A percentile compares a stretch with the other conserved stretches of the same genome.
These are phyloP conservation scores for Acanthosepion lycidas DNA, from an alignment of 2,888 invertebrate genomes.

Conservation along the genomic window DNA sequence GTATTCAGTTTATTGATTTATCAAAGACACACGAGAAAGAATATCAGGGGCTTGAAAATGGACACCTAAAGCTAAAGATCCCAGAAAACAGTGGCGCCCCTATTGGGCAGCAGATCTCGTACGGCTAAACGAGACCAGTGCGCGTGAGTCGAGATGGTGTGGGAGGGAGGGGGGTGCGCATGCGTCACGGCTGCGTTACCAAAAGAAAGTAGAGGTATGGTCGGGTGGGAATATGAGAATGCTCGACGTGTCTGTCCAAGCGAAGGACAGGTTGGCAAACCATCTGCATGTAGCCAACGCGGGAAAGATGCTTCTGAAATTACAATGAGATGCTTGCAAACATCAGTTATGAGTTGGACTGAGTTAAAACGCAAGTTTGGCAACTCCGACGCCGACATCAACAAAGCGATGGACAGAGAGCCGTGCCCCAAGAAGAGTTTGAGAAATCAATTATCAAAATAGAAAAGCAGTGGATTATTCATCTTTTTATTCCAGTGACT, in stretches of 20 bases:
- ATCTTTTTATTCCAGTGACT: neutral
- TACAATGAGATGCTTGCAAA: neutral
- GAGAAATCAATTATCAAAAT: neutral
- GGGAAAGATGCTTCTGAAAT: neutral
- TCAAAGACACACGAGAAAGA: neutral
- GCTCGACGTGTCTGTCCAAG: neutral
- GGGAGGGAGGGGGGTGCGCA: neutral
- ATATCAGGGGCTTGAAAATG: neutral
- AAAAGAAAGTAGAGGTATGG: neutral
- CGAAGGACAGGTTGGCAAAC: no score
- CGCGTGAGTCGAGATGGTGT: neutral
- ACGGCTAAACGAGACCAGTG: neutral
- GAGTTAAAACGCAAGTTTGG: neutral
- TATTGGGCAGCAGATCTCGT: neutral
- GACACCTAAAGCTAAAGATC: neutral
- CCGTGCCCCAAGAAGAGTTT: neutral
- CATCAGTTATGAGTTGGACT: neutral
- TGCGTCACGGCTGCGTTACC: constrained; percentile 7
- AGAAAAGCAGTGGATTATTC: neutral
- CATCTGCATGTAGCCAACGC: neutral
- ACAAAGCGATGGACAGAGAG: neutral
- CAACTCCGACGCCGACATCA: neutral
- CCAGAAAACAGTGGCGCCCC: neutral
- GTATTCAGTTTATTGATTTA: neutral
- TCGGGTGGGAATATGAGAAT: neutral